Evolutionary conservation across 2,113 vertebrate species (phyloP).

Genomic region (Tiliqua scincoides): DNA sequence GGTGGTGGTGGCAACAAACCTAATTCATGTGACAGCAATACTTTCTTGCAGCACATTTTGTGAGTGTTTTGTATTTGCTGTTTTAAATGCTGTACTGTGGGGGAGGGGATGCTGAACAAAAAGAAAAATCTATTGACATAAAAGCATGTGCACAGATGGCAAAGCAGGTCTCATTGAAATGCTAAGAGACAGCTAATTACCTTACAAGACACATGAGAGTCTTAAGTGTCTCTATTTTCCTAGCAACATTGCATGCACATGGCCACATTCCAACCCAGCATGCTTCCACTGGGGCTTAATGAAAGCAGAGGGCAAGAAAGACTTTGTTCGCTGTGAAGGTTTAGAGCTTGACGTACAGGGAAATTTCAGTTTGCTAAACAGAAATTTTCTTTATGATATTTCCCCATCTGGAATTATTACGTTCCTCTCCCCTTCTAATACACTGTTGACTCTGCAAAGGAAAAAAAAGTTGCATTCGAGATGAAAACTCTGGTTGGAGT

Average conservation of each 20-base stretch:
- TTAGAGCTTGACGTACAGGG: not conserved
- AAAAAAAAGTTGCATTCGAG: not conserved
- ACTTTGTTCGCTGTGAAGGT: rapidly evolving
- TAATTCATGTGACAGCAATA: not conserved
- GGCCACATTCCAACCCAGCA: not conserved
- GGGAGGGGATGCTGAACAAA: not conserved
- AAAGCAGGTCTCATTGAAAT: not conserved
- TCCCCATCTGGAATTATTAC: not conserved
- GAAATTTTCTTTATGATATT: constrained; percentile 4
- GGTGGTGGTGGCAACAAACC: not conserved
- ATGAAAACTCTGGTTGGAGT: not conserved
- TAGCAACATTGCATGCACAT: not conserved
- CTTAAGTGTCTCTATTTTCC: not conserved
- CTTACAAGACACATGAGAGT: not conserved
- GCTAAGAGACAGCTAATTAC: constrained; percentile 4
- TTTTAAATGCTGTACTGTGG: not conserved
- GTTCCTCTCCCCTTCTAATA: not conserved
- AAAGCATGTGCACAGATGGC: not conserved
- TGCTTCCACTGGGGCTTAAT: not conserved
- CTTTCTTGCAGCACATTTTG: not conserved
- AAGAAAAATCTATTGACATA: not conserved
- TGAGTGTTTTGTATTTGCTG: rapidly evolving
- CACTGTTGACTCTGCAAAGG: not conserved
- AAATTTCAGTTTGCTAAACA: constrained; percentile 2
- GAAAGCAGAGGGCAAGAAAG: not conserved